Percentiles rank a stretch among this genome's conserved stretches.
phyloP scores from a whole-genome alignment of 2,888 invertebrate genomes.

The Drosophila ustulata region DNA sequence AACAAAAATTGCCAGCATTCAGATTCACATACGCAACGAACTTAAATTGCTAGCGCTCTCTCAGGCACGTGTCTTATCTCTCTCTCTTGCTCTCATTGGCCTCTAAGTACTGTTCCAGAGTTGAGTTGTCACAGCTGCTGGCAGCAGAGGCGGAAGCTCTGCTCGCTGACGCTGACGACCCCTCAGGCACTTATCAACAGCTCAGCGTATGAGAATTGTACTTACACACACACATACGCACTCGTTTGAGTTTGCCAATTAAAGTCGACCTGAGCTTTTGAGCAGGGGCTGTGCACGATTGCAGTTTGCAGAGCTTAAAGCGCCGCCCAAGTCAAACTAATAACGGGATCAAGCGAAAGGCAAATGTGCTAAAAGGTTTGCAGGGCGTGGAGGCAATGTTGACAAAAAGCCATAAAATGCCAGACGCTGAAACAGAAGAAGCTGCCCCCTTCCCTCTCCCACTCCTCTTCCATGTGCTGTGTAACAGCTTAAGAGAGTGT shows the following conservation, averaged over 20 bases:
- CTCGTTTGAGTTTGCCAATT: slow-evolving; percentile 43
- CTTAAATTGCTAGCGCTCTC: slow-evolving; percentile 33
- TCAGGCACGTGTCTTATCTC: slow-evolving; percentile 52
- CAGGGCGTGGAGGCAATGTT: slow-evolving; percentile 40
- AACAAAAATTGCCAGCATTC: slow-evolving; percentile 2
- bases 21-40: slow-evolving; percentile 29
- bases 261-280: slow-evolving; percentile 43
- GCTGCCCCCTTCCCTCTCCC: not conserved
- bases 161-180: slow-evolving; percentile 27
- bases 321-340: slow-evolving; percentile 52
- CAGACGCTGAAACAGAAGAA: slow-evolving; percentile 50
- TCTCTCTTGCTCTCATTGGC: slow-evolving; percentile 31
- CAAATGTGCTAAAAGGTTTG: slow-evolving; percentile 65
- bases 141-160: slow-evolving; percentile 32
- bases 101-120: slow-evolving; percentile 32
- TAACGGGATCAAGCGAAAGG: slow-evolving; percentile 47
- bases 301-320: slow-evolving; percentile 49
- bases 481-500: not conserved
- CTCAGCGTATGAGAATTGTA: slow-evolving; percentile 1
- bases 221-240: not conserved
- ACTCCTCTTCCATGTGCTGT: not conserved
- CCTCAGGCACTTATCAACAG: slow-evolving; percentile 23
- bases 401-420: slow-evolving; percentile 65
- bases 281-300: slow-evolving; percentile 8
- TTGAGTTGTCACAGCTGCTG: slow-evolving; percentile 52